These are phyloP conservation scores for Cacatua alba DNA, from an alignment of 2,113 vertebrate genomes.

Conservation along the genomic window DNA sequence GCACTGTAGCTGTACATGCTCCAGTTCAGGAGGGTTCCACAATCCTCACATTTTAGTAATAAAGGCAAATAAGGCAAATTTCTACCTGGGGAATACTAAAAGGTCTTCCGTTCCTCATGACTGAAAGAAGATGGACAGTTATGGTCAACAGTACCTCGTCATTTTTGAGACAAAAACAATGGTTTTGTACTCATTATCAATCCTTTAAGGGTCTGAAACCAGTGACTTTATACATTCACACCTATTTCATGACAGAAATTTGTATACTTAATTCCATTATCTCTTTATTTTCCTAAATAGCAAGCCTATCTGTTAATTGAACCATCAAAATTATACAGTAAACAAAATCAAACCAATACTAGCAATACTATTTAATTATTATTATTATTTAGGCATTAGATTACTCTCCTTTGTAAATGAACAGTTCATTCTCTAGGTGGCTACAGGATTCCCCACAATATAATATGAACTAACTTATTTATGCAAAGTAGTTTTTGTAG, in stretches of 20 bases:
- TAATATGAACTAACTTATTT: neutral
- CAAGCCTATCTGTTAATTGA: neutral
- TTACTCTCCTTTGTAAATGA: neutral
- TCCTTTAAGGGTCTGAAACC: neutral
- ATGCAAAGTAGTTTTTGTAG: neutral
- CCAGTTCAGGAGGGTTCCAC: neutral
- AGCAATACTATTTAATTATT: neutral
- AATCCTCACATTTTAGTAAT: neutral
- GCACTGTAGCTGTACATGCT: neutral
- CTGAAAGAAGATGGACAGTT: neutral
- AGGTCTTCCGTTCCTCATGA: neutral
- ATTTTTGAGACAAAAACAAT: neutral
- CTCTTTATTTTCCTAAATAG: neutral
- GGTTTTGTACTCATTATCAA: neutral
- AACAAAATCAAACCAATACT: neutral
- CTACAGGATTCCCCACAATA: neutral
- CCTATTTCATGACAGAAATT: neutral
- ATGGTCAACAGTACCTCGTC: neutral
- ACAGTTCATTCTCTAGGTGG: neutral
- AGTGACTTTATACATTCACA: neutral
- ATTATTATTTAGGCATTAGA: neutral
- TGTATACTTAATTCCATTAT: neutral
- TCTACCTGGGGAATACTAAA: neutral
- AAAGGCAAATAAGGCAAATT: neutral
- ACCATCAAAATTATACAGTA: neutral